phyloP scores from a whole-genome alignment of 2,113 vertebrate species.

The Dolichallabes microphthalmus region DNA sequence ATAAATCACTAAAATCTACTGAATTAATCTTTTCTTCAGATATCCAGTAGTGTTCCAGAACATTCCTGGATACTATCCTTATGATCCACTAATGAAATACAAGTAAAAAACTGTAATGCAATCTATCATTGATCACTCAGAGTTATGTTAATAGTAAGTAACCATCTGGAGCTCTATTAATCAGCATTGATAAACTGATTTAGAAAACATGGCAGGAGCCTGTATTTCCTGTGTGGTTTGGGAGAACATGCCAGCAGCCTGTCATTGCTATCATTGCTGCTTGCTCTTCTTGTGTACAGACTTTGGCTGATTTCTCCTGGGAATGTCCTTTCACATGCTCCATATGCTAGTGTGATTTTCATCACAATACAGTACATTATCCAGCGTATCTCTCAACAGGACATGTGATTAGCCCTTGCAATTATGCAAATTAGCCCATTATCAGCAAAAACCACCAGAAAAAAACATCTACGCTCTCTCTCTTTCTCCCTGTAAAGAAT shows the following conservation, averaged over 20 bases:
- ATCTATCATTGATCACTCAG: constrained; percentile 9
- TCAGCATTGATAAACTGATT: constrained; percentile 22
- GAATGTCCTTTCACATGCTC: constrained; percentile 24
- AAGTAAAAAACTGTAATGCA: neutral
- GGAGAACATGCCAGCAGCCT: constrained; percentile 41
- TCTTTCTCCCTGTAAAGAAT: neutral
- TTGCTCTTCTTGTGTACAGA: constrained; percentile 31
- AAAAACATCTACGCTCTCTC: neutral
- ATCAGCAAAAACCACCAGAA: constrained; percentile 22
- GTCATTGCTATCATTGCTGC: constrained; percentile 38
- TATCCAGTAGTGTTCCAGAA: neutral
- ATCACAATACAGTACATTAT: constrained; percentile 36
- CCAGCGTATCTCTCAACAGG: constrained; percentile 25
- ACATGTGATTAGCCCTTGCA: constrained; percentile 5
- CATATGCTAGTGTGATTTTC: constrained; percentile 37
- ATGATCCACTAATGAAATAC: neutral
- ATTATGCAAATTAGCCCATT: neutral
- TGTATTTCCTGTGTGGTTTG: constrained; percentile 21
- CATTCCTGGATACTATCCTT: neutral
- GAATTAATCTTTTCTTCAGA: neutral
- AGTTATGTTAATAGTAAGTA: constrained; percentile 28
- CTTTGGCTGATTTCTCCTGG: constrained; percentile 36
- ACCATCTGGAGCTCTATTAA: constrained; percentile 36
- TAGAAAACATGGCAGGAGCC: constrained; percentile 25
- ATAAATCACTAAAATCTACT: neutral